phyloP scores from a whole-genome alignment of 2,797 vertebrate species.

The Pseudochirops corinnae region DNA sequence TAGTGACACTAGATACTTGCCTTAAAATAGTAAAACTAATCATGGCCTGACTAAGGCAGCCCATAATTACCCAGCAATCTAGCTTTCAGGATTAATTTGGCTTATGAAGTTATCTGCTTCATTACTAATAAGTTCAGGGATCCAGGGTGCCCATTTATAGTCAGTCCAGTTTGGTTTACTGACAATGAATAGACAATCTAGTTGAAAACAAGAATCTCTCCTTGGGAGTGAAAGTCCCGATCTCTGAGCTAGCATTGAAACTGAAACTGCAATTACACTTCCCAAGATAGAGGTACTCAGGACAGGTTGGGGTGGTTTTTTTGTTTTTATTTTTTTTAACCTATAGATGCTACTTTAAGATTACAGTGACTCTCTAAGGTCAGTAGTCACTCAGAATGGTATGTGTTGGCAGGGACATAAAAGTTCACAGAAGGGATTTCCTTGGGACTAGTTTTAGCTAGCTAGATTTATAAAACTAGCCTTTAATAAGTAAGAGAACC shows the following conservation, averaged over 20 bases:
- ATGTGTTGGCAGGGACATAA: background rate
- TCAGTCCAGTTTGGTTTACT: background rate
- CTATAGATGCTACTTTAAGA: background rate
- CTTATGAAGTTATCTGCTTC: background rate
- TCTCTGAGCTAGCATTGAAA: background rate
- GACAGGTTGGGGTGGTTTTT: background rate
- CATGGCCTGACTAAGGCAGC: background rate
- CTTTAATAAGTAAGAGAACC: background rate
- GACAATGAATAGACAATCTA: background rate
- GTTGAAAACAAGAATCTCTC: background rate
- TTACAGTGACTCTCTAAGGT: background rate
- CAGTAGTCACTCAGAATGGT: background rate
- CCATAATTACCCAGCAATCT: background rate
- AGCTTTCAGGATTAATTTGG: background rate
- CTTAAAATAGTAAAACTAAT: background rate
- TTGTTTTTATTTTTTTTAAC: background rate
- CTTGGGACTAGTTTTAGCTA: background rate
- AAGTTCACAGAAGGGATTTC: background rate
- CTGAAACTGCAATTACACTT: background rate
- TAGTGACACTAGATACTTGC: background rate
- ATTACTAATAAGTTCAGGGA: background rate
- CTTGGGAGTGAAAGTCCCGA: background rate
- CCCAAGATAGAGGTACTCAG: background rate
- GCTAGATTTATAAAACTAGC: background rate
- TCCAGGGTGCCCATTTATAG: background rate